phyloP scores from a whole-genome alignment of 2,888 invertebrate genomes.

The Corbicula japonica region DNA sequence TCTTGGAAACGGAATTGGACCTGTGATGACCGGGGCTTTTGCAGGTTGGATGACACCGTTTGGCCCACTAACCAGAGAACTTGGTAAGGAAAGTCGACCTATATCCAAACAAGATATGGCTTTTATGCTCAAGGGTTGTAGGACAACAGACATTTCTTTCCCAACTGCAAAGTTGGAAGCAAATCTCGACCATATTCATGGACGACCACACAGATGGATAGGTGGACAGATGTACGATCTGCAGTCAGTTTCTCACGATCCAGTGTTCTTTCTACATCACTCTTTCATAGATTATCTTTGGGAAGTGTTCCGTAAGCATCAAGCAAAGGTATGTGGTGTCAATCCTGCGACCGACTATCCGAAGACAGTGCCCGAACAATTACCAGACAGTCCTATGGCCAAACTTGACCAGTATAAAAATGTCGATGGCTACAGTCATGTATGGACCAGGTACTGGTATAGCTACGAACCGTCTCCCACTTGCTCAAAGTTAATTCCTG shows the following conservation, averaged over 20 bases:
- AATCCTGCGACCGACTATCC: constrained; percentile 55
- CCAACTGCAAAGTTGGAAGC: constrained; percentile 41
- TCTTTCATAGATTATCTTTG: constrained; percentile 73
- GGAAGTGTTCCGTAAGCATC: constrained; percentile 61
- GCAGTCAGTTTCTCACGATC: constrained; percentile 67
- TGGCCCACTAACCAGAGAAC: constrained; percentile 31
- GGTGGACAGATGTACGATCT: constrained; percentile 68
- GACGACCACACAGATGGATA: constrained; percentile 64
- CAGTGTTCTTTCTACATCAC: constrained; percentile 72
- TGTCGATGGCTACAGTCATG: constrained; percentile 56
- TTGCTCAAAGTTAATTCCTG: constrained; percentile 47
- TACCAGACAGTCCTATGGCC: constrained; percentile 43
- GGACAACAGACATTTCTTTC: constrained; percentile 33
- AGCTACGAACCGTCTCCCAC: constrained; percentile 61
- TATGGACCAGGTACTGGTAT: constrained; percentile 41
- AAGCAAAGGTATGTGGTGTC: constrained; percentile 14
- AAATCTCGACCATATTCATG: constrained; percentile 69
- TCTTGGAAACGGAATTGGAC: constrained; percentile 70
- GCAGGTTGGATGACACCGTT: constrained; percentile 63
- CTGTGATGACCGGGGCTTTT: constrained; percentile 61
- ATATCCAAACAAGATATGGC: constrained; percentile 2
- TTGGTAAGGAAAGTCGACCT: constrained; percentile 34
- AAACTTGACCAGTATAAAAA: constrained; percentile 53
- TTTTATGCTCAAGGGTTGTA: background rate
- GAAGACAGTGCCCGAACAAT: constrained; percentile 28